Evolutionary conservation across 2,888 invertebrate species (phyloP), one percentile per base, ranked within the genome.

Genomic region (Andrena praecox): DNA sequence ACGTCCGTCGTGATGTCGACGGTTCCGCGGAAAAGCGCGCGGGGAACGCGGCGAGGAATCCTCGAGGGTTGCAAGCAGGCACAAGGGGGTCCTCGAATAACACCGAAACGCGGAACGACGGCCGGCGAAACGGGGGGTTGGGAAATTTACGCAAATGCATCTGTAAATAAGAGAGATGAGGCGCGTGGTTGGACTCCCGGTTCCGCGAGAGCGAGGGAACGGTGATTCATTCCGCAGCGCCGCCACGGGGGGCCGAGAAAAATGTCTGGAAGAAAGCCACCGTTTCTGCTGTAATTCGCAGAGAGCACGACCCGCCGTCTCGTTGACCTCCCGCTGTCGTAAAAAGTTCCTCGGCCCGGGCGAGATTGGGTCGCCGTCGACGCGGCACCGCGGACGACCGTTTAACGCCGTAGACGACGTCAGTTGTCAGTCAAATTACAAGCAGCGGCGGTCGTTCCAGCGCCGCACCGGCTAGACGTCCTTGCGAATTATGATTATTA

Each of bases 91-190:
- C 79, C 29, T 8, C 78, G 79, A 78, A 66, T 77, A 77, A 79
- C 42, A 77, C 59, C 76, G 29, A 66, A 48, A 68, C 33, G 12
- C n/a, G 42, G 73, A 35, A 5, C 8, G 35, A 2, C 1, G 10
- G 35, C 29, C 6, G 33, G 31, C 1, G 35, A 42, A 42, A 42
- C n/a, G 52, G 24, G 42, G 20, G 33, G 27, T 2, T 20, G 16
- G 71, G 76, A 78, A 83, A 84, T 80, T 84, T 80, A 79, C 78
- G 84, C 80, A 77, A 84, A 84, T 77, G 80, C 80, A 78, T 67
- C 78, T 74, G 88, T 87, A 86, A 88, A 87, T 84, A 80, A 88
- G 80, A 82, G 78, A 80, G 88, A 87, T 82, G 88, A 79, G 86
- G 71, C 81, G 68, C 82, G 80, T 64, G 59, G 86, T 87, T 86